Conservation (phyloP, 1,140 invertebrate genomes). For the Melanaphis sacchari region DNA sequence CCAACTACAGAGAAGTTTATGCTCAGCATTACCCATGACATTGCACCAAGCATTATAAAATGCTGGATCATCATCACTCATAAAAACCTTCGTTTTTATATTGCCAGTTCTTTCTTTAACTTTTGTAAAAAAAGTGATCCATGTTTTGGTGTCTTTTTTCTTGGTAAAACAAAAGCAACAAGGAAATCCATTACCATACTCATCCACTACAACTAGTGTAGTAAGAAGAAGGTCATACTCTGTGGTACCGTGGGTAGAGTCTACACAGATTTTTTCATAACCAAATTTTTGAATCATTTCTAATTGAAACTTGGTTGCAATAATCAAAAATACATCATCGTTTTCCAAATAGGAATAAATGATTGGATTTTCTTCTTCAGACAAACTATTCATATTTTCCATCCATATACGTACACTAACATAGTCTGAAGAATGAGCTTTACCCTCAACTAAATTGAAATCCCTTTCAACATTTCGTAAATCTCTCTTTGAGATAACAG, state of each 20-base stretch:
- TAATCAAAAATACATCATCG: background rate
- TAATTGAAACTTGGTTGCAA: background rate
- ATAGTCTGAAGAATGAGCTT: background rate
- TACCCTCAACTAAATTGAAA: background rate
- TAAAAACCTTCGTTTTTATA: background rate
- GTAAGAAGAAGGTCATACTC: background rate
- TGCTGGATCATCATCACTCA: background rate
- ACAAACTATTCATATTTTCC: background rate
- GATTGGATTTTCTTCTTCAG: background rate
- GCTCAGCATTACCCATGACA: background rate
- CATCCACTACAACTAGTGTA: background rate
- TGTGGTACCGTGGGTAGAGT: constrained; percentile 12
- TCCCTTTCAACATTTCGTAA: background rate
- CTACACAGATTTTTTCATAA: constrained; percentile 35
- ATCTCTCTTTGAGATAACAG: background rate
- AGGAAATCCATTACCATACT: background rate
- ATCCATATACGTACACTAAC: background rate
- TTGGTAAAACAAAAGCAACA: background rate
- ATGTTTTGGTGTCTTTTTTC: background rate
- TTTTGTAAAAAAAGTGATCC: background rate
- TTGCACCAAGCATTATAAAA: background rate
- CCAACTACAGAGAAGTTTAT: background rate
- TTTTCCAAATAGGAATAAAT: background rate
- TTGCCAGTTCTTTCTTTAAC: background rate
- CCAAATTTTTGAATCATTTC: constrained; percentile 42